Evolutionary conservation across 2,797 vertebrate genomes (phyloP).

Genomic region (Manis crassicaudata): DNA sequence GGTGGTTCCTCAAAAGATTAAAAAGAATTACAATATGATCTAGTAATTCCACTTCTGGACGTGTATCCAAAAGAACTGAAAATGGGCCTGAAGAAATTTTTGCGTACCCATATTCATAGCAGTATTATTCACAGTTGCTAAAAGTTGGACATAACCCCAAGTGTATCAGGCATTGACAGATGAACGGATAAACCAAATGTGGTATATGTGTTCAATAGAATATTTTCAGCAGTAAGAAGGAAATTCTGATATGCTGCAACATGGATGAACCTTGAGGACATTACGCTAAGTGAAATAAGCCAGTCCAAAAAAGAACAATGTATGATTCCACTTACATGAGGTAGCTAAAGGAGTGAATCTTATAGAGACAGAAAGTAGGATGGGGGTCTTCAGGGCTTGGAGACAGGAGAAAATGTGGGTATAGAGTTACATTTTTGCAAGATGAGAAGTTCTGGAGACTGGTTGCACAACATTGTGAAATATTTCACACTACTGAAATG

Average conservation of each 20-base stretch:
- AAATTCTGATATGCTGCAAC: neutral
- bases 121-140: neutral
- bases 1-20: neutral
- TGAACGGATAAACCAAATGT: neutral
- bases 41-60: neutral
- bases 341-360: neutral
- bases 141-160: neutral
- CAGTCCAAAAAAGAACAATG: neutral
- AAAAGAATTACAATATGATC: neutral
- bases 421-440: constrained; percentile 25
- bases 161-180: neutral
- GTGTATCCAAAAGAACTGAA: neutral
- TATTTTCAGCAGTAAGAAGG: neutral
- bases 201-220: neutral
- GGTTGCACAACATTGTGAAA: neutral
- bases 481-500: neutral
- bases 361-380: neutral
- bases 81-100: neutral
- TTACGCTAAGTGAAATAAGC: neutral
- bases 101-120: neutral
- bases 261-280: neutral
- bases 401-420: neutral
- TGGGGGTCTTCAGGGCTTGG: neutral
- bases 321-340: neutral
- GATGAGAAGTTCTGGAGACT: neutral